These are phyloP conservation scores for Hymenopus coronatus DNA, from an alignment of 2,888 invertebrate species.

Conservation along the genomic window DNA sequence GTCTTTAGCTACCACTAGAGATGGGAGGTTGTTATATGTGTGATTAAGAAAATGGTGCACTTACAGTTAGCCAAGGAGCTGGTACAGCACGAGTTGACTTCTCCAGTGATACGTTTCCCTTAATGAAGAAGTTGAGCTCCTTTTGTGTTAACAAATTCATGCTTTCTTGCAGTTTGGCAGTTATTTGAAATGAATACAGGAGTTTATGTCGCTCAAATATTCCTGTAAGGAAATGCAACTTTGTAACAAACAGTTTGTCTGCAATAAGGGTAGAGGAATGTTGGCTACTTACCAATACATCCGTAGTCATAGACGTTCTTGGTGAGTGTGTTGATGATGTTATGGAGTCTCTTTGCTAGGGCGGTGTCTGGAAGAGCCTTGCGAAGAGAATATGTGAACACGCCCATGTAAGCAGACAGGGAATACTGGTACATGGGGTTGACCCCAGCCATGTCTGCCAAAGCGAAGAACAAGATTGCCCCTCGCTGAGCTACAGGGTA, in stretches of 20 bases:
- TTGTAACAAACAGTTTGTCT: no score
- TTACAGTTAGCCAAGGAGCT: slow-evolving; percentile 66
- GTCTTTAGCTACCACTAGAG: no score
- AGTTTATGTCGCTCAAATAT: slow-evolving; percentile 90
- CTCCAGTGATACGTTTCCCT: slow-evolving; percentile 76
- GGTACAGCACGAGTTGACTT: slow-evolving; percentile 67
- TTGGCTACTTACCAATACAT: slow-evolving; percentile 63
- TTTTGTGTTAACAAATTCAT: slow-evolving; percentile 59
- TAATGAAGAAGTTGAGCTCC: slow-evolving; percentile 88
- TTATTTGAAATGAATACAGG: slow-evolving; percentile 88
- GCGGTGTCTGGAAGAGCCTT: slow-evolving; percentile 80
- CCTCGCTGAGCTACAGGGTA: slow-evolving; percentile 81
- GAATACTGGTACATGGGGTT: slow-evolving; percentile 94
- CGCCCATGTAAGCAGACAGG: slow-evolving; percentile 76
- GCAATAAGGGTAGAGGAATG: no score
- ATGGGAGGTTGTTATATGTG: no score
- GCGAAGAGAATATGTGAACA: slow-evolving; percentile 76
- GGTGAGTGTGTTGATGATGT: slow-evolving; percentile 81
- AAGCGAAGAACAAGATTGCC: slow-evolving; percentile 85
- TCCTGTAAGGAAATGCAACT: slow-evolving; percentile 49
- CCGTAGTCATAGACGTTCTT: slow-evolving; percentile 89
- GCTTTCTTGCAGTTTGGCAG: slow-evolving; percentile 75
- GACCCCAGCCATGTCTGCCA: slow-evolving; percentile 85
- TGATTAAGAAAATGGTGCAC: neutral
- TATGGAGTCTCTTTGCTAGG: slow-evolving; percentile 67